Evolutionary conservation across 2,888 invertebrate genomes (phyloP), one percentile per base, ranked within the genome.

Genomic region (Idaea aversata): DNA sequence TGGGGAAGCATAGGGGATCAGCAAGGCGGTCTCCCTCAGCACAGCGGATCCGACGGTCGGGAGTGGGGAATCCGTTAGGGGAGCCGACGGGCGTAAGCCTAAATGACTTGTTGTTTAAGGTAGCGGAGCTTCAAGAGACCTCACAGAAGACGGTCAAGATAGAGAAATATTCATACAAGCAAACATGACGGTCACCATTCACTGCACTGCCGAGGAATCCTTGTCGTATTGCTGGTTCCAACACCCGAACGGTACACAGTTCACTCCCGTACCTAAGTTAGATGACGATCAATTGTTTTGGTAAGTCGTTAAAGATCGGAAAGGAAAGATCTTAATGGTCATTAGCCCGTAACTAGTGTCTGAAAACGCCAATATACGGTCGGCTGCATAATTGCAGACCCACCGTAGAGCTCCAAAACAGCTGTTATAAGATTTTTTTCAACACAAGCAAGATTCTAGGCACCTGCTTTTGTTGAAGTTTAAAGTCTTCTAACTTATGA

Each of bases 141-240:
- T 63, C 0, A 60, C 63, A 25, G 65, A 59, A 16, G 61, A 68
- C 1, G 70, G 65, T 0, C 35, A 65, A 0, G 76, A 76, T 13
- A 59, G 63, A 63, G 5, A 75, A 68, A 4, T 47, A 13, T 47
- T 47, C 10, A 10, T 47, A 47, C 47, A 47, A 10, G 47, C 47
- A 34, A 34, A 81, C 34, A 74, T 77, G 47, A 74, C 79, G n/a
- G 82, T 92, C 61, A 86, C 81, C 0, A 77, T 93, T 6, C 78
- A 74, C 67, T 93, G 93, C 64, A 79, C 77, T 1, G 87, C 88
- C 0, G 84, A 86, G 0, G 76, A 78, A 4, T 85, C 91, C 0
- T 79, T 93, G 4, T 75, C 79, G 2, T 93, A 93, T 72, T 93
- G 93, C 74, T 93, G 93, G 93, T 92, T 90, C 72, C 87, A 86